Evolutionary conservation across 2,797 vertebrate genomes (phyloP).

Genomic region (Oophaga sylvatica): DNA sequence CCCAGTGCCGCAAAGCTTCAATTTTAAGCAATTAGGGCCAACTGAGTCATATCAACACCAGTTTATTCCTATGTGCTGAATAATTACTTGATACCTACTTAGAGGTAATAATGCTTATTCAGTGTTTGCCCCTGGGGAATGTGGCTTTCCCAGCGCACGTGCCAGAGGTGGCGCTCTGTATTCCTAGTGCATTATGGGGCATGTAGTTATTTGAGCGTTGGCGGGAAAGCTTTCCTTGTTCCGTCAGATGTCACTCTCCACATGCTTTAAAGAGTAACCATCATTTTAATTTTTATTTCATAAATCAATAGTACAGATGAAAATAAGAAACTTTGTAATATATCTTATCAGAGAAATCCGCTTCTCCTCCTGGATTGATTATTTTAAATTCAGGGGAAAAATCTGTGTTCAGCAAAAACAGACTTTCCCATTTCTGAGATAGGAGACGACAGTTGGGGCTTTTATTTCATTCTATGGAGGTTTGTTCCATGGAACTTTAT

Average conservation of each 20-base stretch:
- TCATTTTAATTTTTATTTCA: too few species aligned
- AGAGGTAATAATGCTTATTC: slow-evolving; percentile 61
- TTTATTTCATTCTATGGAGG: too few species aligned
- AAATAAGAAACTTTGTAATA: too few species aligned
- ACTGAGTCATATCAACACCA: slow-evolving; percentile 58
- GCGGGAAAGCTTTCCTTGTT: background rate
- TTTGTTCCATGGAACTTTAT: too few species aligned
- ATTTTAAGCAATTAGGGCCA: slow-evolving; percentile 61
- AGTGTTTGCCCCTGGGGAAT: slow-evolving; percentile 43
- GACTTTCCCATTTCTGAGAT: too few species aligned
- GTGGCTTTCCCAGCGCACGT: slow-evolving; percentile 39
- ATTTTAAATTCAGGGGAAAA: too few species aligned
- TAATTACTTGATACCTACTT: slow-evolving; percentile 62
- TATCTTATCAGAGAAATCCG: too few species aligned
- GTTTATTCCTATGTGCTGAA: slow-evolving; percentile 57
- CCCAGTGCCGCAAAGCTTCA: slow-evolving; percentile 53
- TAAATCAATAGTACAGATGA: too few species aligned
- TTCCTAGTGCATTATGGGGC: slow-evolving; percentile 43
- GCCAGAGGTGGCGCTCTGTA: slow-evolving; percentile 23
- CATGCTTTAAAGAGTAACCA: background rate
- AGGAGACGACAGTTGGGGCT: too few species aligned
- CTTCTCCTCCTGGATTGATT: too few species aligned
- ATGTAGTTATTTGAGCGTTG: slow-evolving; percentile 26
- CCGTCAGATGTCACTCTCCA: background rate
- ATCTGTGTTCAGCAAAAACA: too few species aligned